Base-by-base conservation (phyloP, 2,888 invertebrate species). In the Epicampocera succincta region DNA sequence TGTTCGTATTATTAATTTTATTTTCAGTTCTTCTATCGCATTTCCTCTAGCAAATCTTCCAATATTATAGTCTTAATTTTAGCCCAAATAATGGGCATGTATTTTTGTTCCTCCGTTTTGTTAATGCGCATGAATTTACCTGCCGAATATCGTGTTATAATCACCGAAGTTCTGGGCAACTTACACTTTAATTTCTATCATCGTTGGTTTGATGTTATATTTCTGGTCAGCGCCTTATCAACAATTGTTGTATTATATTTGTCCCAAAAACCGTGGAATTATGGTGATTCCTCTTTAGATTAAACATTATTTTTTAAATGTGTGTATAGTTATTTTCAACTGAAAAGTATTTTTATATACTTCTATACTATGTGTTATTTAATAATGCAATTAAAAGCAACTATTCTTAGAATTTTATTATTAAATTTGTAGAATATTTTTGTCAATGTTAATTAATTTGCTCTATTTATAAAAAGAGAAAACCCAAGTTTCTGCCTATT, bases 21-120 rank as follows among this genome's bases (percentile, higher is more conserved):
- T 29, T 42, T 61, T 3, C 93, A 98, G 98, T 99, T 99, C 90
- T 99, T 99, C 93, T 99, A 99, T 92, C 98, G 98, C 87, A 98
- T 99, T 88, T 99, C 99, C 0, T 99, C 98, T 86, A 98, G 97
- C 85, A 99, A 99, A 91, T 99, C 99, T 3, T 99, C 99, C 11
- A 99, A 99, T 90, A 96, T 99, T 73, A 99, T 99, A 85, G 99
- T 99, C 3, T 91, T 99, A 65, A 95, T 98, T 84, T 92, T 99
- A 52, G 99, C 99, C 1, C 99, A 99, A 92, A 96, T 99, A 86
- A 99, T 99, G 99, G 99, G 99, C 46, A 99, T 99, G 99, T 99
- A 99, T 90, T 99, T 99, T 92, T 97, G 99, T 69, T 99, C 99
- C 0, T 98, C 98, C 0, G 99, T 99, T 0, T 93, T 99, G 0